Evolutionary conservation across 2,888 invertebrate genomes (phyloP).

Genomic region (Spilosoma lubricipeda): DNA sequence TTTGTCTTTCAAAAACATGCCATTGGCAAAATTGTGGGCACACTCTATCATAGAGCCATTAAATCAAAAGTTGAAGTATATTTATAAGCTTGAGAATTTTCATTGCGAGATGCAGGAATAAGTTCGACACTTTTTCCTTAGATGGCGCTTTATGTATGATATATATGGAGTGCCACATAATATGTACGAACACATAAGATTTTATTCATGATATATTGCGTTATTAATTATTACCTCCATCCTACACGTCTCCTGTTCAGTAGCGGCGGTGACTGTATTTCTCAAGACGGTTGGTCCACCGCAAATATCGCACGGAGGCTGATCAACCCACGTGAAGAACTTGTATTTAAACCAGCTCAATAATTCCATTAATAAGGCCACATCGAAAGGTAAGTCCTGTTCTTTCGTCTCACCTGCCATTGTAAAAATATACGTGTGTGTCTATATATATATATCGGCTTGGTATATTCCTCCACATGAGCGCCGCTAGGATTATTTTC

Average conservation of each 20-base stretch:
- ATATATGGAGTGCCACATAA: background rate
- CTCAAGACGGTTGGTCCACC: conserved; percentile 79
- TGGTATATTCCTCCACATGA: background rate
- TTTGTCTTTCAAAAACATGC: too few relatives aligned
- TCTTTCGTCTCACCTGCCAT: conserved; percentile 62
- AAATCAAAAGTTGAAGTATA: too few relatives aligned
- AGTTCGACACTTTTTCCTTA: background rate
- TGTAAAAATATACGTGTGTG: background rate
- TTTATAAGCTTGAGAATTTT: background rate
- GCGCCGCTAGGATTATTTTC: too few relatives aligned
- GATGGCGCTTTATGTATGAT: background rate
- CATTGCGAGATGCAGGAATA: background rate
- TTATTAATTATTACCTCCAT: conserved; percentile 84
- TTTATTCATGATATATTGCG: background rate
- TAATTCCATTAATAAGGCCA: conserved; percentile 92
- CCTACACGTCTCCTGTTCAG: conserved; percentile 83
- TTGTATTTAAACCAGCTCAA: conserved; percentile 96
- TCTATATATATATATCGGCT: background rate
- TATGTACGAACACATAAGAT: background rate
- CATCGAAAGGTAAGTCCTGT: conserved; percentile 87
- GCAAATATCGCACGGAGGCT: conserved; percentile 91
- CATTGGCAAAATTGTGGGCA: too few relatives aligned
- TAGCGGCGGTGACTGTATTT: conserved; percentile 71
- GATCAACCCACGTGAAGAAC: conserved; percentile 97
- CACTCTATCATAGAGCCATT: too few relatives aligned